Evolutionary conservation across 2,888 invertebrate genomes (phyloP).

Genomic region (Mesochorus sp.): DNA sequence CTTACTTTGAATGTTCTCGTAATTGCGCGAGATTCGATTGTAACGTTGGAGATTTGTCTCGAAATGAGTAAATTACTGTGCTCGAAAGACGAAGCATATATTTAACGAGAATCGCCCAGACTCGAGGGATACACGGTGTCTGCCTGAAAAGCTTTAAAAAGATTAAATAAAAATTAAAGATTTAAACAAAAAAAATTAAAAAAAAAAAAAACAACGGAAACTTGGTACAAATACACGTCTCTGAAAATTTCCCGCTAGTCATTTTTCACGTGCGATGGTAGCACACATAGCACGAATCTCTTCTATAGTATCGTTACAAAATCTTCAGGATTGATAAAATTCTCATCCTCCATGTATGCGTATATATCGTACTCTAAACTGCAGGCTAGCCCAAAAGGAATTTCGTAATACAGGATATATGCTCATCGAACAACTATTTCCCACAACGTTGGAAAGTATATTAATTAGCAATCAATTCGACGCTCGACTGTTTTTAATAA

Average conservation of each 20-base stretch:
- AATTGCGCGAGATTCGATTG: too few relatives aligned
- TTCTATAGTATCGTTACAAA: conserved; percentile 46
- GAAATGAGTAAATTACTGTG: not conserved
- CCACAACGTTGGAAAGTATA: conserved; percentile 68
- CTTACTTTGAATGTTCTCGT: too few relatives aligned
- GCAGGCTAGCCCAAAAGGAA: conserved; percentile 22
- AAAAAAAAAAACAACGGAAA: conserved; percentile 44
- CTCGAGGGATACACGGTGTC: conserved; percentile 46
- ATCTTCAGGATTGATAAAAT: conserved; percentile 21
- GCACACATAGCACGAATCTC: conserved; percentile 38
- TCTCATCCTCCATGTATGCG: conserved; percentile 29
- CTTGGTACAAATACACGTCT: conserved; percentile 63
- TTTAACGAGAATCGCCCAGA: conserved; percentile 26
- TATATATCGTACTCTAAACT: not conserved
- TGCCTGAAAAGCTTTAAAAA: conserved; percentile 63
- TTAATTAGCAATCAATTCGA: conserved; percentile 56
- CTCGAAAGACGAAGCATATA: not conserved
- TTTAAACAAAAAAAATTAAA: too few relatives aligned
- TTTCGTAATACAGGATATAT: conserved; percentile 20
- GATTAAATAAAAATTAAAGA: too few relatives aligned
- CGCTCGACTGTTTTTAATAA: conserved; percentile 28
- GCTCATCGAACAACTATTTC: conserved; percentile 56
- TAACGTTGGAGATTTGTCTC: not conserved
- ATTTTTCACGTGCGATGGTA: conserved; percentile 40
- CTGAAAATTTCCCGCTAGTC: conserved; percentile 51